Evolutionary conservation across 1,140 invertebrate species (phyloP).

Genomic region (Drosophila pachea): DNA sequence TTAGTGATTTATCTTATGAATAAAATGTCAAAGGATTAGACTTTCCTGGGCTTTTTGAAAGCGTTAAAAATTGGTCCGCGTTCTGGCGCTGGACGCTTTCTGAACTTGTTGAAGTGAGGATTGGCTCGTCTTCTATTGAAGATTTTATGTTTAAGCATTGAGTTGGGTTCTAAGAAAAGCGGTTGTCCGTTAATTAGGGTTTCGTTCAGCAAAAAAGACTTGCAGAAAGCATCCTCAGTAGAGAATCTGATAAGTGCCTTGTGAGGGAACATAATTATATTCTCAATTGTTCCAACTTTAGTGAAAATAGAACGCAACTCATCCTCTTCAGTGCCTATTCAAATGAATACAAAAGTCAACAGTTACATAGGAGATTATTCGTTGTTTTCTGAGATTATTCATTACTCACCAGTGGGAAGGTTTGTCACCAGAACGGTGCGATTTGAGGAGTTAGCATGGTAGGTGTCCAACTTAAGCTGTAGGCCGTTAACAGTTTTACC

Average conservation of each 20-base stretch:
- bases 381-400: too few relatives aligned
- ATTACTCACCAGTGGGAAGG: slow-evolving; percentile 35
- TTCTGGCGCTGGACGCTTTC: slow-evolving; percentile 38
- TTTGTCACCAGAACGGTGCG: slow-evolving; percentile 46
- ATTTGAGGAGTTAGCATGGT: not conserved
- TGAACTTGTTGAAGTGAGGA: slow-evolving; percentile 39
- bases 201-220: slow-evolving; percentile 64
- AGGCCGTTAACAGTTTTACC: slow-evolving; percentile 50
- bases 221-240: slow-evolving; percentile 59
- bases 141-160: slow-evolving; percentile 37
- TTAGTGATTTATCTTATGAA: slow-evolving; percentile 38
- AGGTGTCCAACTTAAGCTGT: slow-evolving; percentile 47
- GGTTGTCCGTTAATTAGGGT: slow-evolving; percentile 21
- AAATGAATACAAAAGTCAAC: not conserved
- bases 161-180: slow-evolving; percentile 66
- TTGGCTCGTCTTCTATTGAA: slow-evolving; percentile 5
- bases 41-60: slow-evolving; percentile 39
- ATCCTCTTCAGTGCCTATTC: slow-evolving; percentile 9
- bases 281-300: slow-evolving; percentile 47
- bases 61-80: slow-evolving; percentile 19
- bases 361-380: too few relatives aligned
- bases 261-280: slow-evolving; percentile 8
- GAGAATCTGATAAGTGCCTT: slow-evolving; percentile 53
- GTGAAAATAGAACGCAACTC: slow-evolving; percentile 28
- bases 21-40: slow-evolving; percentile 35